A percentile compares a stretch with the other conserved stretches of the same genome.
These are phyloP conservation scores for Rattus rattus DNA, from an alignment of 2,113 vertebrate genomes.

Conservation along the genomic window DNA sequence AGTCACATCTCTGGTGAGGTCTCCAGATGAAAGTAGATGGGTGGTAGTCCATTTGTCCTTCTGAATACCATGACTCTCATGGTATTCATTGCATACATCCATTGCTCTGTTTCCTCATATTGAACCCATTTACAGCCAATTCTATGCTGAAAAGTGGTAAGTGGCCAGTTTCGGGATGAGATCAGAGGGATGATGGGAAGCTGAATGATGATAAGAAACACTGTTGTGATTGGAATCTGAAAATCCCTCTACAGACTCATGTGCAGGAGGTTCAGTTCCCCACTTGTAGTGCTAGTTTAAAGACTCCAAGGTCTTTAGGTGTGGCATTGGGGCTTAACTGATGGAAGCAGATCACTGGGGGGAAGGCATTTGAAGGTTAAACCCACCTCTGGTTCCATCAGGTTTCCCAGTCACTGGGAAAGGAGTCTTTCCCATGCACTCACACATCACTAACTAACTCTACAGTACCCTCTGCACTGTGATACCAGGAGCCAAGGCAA, in stretches of 20 bases:
- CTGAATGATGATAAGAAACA: background rate
- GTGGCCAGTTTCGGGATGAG: background rate
- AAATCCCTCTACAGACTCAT: background rate
- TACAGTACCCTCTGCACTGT: background rate
- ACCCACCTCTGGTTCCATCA: background rate
- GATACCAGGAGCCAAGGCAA: background rate
- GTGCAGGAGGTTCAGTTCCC: no score
- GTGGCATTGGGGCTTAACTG: background rate
- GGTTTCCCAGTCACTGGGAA: background rate
- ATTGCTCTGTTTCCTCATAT: background rate
- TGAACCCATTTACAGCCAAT: background rate
- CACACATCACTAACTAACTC: accelerated
- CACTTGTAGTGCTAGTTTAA: background rate
- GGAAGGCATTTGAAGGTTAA: background rate
- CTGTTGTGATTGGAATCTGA: background rate
- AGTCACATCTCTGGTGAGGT: background rate
- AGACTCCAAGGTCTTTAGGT: background rate
- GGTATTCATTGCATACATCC: background rate
- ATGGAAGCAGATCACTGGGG: no score
- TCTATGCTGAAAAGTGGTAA: background rate
- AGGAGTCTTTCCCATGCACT: background rate
- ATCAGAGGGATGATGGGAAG: background rate
- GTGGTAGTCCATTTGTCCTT: background rate
- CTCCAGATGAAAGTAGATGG: background rate
- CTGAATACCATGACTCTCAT: background rate